Base-by-base conservation (phyloP, 2,888 invertebrate genomes). In the Pterostichus niger region DNA sequence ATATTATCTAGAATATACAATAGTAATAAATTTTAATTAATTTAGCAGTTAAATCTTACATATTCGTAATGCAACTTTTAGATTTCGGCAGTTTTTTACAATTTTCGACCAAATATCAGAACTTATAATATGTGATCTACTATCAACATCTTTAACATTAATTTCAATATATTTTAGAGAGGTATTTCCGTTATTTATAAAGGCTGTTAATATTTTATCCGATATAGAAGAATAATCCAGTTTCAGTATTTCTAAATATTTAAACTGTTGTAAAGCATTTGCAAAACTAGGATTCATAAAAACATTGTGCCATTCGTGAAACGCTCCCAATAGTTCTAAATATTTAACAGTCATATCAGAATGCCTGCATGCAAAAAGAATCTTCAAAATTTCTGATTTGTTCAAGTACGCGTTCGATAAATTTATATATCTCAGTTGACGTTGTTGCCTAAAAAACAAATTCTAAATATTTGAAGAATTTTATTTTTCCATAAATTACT, bases 181-280 rank as follows among this genome's bases (percentile, higher is more conserved):
- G 54, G 86, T 87, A 40, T 89, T 88, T 9, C 89, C 88, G 24
- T 89, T 90, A n/a, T 86, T 88, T 0, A 90, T 87, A 44, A 91
- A 87, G 10, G 90, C 88, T 78, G 89, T 88, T 0, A 91, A 87
- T 2, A 89, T 88, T 68, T 88, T 88, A 82, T 89, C 89, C 24
- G 90, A 90, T 68, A 91, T 84, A 10, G 91, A 89, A 13, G 90
- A 89, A 86, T 91, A 91, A 85, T 91, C 91, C 75, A 91, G 85
- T 85, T 90, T 90, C 59, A 91, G 86, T 9, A 88, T 86, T 33
- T 86, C 88, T 13, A 91, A 86, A 68, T 88, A 88, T 11, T 87
- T 86, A 61, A 91, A 87, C 79, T 90, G 89, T 56, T 90, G 89
- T 9, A 91, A 86, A 64, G 86, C 87, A 73, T 85, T 85, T 31